Base-by-base conservation (phyloP, 2,797 vertebrate species). In the Catharus ustulatus region DNA sequence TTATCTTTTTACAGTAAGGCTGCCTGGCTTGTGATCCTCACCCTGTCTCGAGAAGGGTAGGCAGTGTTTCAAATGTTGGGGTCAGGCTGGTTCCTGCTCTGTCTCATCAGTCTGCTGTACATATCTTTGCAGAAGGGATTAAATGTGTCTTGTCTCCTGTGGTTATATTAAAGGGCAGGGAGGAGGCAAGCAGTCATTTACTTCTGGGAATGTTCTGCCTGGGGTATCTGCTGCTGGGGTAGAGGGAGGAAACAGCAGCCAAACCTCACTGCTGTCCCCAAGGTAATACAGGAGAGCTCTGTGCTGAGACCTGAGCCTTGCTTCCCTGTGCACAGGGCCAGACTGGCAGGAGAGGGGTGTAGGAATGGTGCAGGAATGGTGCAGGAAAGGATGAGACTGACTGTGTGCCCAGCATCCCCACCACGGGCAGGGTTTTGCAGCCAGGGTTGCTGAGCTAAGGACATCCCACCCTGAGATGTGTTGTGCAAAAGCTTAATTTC, bases 141-240 rank as follows among this genome's bases (percentile, higher is more conserved):
- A 92, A 92, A 85, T 48, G 48, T 38, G 54, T 46, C 84, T 88
- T 94, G 87, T 90, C 76, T 94, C 51, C 73, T 81, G 82, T 66
- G 92, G 75, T 77, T 92, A 55, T 63, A 52, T 72, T 69, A 87
- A 94, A 95, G 79, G 87, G 79, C 90, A 95, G 84, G 74, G 64
- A 80, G n/a, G 63, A 89, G 30, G 57, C 67, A 72, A 90, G 63
- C 49, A 89, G 68, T 30, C n/a, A 83, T 76, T 93, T 52, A 30
- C 72, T 90, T 93, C 62, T 77, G 75, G 38, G 57, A 77, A 12
- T 0, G 0, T 48, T 89, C 68, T 3, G 5, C 51, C 84, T 12
- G 43, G 62, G 49, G 36, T 93, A 15, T 51, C 40, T 80, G 22
- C 85, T 91, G 57, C 58, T 62, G 40, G 36, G 22, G 13, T 10